Percentiles rank a stretch among this genome's conserved stretches.
These are phyloP conservation scores for Cynaeus angustus DNA, from an alignment of 2,888 invertebrate genomes.

Conservation along the genomic window DNA sequence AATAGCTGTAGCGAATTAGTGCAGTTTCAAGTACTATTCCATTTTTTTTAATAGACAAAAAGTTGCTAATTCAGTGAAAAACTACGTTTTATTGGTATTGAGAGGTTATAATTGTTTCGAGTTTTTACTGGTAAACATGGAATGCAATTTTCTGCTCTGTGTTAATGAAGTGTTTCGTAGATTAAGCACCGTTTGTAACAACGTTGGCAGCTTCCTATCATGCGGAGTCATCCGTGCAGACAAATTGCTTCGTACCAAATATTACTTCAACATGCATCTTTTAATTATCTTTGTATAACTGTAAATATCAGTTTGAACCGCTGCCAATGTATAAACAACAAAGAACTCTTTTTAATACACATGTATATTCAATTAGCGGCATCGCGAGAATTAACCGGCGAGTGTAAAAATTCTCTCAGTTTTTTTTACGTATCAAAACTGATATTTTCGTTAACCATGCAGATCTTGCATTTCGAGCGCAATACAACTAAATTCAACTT, in stretches of 20 bases:
- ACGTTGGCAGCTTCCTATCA: not conserved
- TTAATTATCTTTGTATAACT: constrained; percentile 26
- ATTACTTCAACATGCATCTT: constrained; percentile 21
- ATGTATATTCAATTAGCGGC: constrained; percentile 10
- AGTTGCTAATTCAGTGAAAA: too few relatives aligned
- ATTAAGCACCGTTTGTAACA: not conserved
- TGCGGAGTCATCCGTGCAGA: not conserved
- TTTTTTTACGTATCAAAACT: constrained; percentile 11
- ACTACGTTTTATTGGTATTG: too few relatives aligned
- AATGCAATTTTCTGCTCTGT: too few relatives aligned
- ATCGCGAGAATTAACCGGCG: not conserved
- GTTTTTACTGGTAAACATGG: not conserved
- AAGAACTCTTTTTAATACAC: constrained; percentile 5
- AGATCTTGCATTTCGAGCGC: not conserved
- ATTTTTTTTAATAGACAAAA: too few relatives aligned
- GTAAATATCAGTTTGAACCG: constrained; percentile 30
- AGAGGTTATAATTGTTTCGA: not conserved
- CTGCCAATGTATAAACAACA: constrained; percentile 22
- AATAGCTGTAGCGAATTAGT: too few relatives aligned
- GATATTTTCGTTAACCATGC: constrained; percentile 38
- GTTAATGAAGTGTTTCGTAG: not conserved
- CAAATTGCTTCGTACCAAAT: constrained; percentile 17
- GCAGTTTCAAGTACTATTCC: too few relatives aligned
- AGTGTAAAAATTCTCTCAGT: not conserved
- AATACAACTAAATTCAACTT: constrained; percentile 46